A percentile compares a stretch with the other conserved stretches of the same genome.
These are phyloP conservation scores for Simalia tracyae DNA, from an alignment of 2,797 vertebrate genomes.

Conservation along the genomic window DNA sequence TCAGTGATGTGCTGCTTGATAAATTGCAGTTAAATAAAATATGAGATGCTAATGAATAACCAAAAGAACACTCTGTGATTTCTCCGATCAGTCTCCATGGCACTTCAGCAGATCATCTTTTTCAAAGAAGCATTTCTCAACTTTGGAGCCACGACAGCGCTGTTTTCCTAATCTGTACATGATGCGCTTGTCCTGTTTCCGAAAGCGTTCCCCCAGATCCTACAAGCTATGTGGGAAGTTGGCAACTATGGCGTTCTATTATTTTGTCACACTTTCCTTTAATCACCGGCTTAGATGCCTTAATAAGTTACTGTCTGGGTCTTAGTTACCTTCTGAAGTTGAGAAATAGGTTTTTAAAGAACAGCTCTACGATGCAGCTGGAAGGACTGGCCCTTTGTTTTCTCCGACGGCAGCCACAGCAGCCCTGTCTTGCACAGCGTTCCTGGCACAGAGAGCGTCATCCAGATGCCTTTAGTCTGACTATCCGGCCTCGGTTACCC, in stretches of 20 bases:
- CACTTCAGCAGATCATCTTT: background rate
- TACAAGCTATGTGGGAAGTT: background rate
- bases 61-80: conserved; percentile 8
- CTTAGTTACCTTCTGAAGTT: background rate
- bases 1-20: background rate
- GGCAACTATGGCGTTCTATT: background rate
- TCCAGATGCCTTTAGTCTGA: background rate
- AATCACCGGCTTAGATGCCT: background rate
- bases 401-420: background rate
- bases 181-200: background rate
- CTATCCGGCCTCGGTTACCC: background rate
- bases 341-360: background rate
- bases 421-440: background rate
- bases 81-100: background rate
- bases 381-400: conserved; percentile 23
- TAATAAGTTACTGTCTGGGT: background rate
- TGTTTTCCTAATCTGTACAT: background rate
- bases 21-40: conserved; percentile 3
- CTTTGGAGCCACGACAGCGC: background rate
- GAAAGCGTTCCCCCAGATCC: background rate
- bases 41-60: background rate
- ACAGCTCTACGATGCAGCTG: background rate
- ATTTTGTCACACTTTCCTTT: background rate
- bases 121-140: background rate
- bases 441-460: conserved; percentile 5